Conservation (phyloP, 2,888 invertebrate genomes). For the Noctua pronuba region DNA sequence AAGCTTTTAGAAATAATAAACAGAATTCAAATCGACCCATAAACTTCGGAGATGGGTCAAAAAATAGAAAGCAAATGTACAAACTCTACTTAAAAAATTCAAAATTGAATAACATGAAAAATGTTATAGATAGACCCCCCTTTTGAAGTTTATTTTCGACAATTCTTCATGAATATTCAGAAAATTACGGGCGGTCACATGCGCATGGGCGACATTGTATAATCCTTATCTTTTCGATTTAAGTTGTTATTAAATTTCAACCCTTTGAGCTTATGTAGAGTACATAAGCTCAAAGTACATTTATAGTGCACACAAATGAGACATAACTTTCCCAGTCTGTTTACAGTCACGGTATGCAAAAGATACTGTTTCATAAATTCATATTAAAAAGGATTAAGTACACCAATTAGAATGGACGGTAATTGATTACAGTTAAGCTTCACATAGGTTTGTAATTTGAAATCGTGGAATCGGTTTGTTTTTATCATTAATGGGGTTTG, state of each 20-base stretch:
- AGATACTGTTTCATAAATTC: conserved; percentile 14
- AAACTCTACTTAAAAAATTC: no score
- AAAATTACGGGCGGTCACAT: no score
- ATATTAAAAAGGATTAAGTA: conserved; percentile 35
- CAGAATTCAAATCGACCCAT: no score
- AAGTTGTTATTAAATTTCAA: conserved; percentile 14
- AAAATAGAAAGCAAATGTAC: no score
- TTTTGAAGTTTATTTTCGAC: no score
- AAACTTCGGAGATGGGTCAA: no score
- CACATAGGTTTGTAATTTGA: conserved; percentile 68
- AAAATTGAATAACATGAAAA: no score
- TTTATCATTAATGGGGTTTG: conserved; percentile 84
- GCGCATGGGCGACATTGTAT: no score
- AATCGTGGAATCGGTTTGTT: conserved; percentile 77
- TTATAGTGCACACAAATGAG: background rate
- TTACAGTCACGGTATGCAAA: conserved; percentile 8
- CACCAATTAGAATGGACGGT: conserved; percentile 62
- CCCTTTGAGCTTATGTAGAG: background rate
- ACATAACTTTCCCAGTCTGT: background rate
- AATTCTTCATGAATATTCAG: no score
- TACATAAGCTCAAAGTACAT: background rate
- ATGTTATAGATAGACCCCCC: no score
- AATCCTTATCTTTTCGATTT: conserved; percentile 19
- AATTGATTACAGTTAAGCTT: conserved; percentile 59
- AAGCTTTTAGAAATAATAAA: no score